Percentiles rank a stretch among this genome's conserved stretches.
Conservation (phyloP, 2,113 vertebrate species). For the Charadrius vociferus region DNA sequence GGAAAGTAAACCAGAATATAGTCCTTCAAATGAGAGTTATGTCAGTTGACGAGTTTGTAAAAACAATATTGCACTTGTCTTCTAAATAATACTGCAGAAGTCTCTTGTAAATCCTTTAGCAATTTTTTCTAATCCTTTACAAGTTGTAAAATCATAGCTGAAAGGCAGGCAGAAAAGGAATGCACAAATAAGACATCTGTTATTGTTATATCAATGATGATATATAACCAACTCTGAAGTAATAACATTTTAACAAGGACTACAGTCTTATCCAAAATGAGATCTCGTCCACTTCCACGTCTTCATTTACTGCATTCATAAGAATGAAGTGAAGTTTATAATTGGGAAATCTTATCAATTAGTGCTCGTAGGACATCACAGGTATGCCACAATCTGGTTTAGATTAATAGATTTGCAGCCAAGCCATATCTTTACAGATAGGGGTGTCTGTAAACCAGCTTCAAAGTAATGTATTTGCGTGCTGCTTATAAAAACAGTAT, state of each 20-base stretch:
- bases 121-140: slow-evolving; percentile 74
- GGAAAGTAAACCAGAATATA: slow-evolving; percentile 31
- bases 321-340: slow-evolving; percentile 72
- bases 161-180: slow-evolving; percentile 73
- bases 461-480: neutral
- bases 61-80: slow-evolving; percentile 67
- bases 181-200: slow-evolving; percentile 76
- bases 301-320: slow-evolving; percentile 73
- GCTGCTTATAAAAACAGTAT: neutral
- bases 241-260: slow-evolving; percentile 75
- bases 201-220: slow-evolving; percentile 78
- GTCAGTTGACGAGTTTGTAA: slow-evolving; percentile 60
- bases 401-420: slow-evolving; percentile 56
- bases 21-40: slow-evolving; percentile 18
- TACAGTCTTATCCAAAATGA: slow-evolving; percentile 75
- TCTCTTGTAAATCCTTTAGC: slow-evolving; percentile 73
- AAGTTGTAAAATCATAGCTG: slow-evolving; percentile 74
- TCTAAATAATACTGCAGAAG: slow-evolving; percentile 65
- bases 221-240: slow-evolving; percentile 72
- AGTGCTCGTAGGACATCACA: slow-evolving; percentile 64
- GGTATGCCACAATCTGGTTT: slow-evolving; percentile 56
- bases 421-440: neutral
- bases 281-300: slow-evolving; percentile 59
- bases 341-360: slow-evolving; percentile 72
- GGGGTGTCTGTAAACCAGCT: neutral